These are phyloP conservation scores for Phalacrocorax carbo DNA, from an alignment of 2,113 vertebrate genomes.

Conservation along the genomic window DNA sequence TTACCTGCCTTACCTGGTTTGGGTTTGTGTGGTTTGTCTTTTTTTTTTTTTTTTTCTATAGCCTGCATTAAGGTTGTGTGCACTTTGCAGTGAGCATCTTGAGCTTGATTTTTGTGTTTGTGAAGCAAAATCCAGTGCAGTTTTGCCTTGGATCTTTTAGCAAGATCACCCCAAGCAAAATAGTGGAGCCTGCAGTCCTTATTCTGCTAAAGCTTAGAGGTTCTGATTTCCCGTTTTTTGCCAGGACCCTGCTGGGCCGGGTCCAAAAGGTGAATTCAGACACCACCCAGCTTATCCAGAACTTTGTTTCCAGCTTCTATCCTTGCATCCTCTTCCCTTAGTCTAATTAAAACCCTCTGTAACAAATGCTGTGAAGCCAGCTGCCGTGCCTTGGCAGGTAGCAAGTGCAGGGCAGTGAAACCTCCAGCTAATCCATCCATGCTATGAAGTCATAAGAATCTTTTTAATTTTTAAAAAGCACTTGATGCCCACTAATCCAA, in stretches of 20 bases:
- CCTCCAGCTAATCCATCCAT: slow-evolving; percentile 43
- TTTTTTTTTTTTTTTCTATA: not conserved
- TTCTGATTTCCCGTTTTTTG: not conserved
- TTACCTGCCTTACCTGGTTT: not conserved
- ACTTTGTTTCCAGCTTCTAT: slow-evolving; percentile 15
- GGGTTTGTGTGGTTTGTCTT: not conserved
- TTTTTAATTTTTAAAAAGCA: slow-evolving; percentile 71
- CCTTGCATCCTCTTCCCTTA: not conserved
- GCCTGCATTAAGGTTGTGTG: rapidly evolving
- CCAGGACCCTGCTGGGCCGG: not conserved
- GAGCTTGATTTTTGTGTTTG: not conserved
- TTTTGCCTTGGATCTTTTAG: not conserved
- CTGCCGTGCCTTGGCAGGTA: slow-evolving; percentile 52
- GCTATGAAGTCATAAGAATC: slow-evolving; percentile 65
- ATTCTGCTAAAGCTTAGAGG: not conserved
- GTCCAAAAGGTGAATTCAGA: not conserved
- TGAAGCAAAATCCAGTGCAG: not conserved
- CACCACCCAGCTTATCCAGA: not conserved
- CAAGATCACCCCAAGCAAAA: not conserved
- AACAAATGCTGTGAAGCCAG: not conserved
- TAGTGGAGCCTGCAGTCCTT: not conserved
- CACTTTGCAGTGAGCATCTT: not conserved
- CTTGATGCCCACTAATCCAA: slow-evolving; percentile 69
- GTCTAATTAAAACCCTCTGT: slow-evolving; percentile 12
- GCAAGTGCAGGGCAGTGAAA: not conserved